phyloP scores from a whole-genome alignment of 2,797 vertebrate genomes.

The Eulemur albifrons region DNA sequence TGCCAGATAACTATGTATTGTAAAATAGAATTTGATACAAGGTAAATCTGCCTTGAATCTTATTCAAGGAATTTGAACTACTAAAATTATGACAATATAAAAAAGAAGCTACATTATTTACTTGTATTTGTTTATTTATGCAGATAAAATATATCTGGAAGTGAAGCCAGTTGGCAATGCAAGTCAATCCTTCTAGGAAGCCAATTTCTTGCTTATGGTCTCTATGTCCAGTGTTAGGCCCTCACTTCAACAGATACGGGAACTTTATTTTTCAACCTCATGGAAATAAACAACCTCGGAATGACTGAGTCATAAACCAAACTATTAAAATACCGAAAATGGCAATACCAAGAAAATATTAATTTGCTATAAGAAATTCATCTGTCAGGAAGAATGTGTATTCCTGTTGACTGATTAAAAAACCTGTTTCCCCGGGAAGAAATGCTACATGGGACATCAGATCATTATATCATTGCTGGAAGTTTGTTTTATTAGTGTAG shows the following conservation, averaged over 20 bases:
- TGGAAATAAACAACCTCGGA: not conserved
- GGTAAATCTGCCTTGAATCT: not conserved
- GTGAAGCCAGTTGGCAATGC: not conserved
- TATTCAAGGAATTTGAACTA: not conserved
- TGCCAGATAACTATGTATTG: not conserved
- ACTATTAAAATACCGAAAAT: not conserved
- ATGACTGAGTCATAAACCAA: not conserved
- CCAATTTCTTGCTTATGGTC: not conserved
- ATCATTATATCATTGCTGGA: not conserved
- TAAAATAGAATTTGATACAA: conserved; percentile 4
- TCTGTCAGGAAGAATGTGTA: not conserved
- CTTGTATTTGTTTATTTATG: not conserved
- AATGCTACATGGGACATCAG: not conserved
- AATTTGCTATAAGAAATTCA: not conserved
- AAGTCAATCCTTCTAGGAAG: not conserved
- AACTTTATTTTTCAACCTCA: not conserved
- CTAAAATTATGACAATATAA: not conserved
- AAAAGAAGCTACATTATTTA: not conserved
- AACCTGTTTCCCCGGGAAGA: not conserved
- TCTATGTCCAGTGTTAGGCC: not conserved
- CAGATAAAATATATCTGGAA: not conserved
- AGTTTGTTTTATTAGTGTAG: not conserved
- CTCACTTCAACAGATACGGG: not conserved
- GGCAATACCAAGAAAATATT: not conserved
- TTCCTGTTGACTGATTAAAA: not conserved